Percentiles rank a stretch among this genome's conserved stretches.
Evolutionary conservation across 1,140 invertebrate genomes (phyloP).

Genomic region (Coelopa frigida): DNA sequence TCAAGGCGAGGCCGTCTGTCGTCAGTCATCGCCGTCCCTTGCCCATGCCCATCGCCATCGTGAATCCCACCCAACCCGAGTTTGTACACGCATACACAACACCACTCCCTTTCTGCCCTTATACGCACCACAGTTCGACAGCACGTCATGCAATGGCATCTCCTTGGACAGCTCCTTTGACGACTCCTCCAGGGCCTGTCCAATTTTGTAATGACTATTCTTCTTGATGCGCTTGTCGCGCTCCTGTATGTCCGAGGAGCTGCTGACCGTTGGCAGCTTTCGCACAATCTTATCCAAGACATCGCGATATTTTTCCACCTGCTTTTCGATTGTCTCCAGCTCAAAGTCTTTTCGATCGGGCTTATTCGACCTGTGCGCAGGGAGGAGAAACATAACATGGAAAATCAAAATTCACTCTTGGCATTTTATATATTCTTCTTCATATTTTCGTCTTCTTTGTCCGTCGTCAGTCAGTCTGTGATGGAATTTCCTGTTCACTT

Average conservation of each 20-base stretch:
- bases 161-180: constrained; percentile 53
- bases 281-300: constrained; percentile 63
- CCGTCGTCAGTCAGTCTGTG: neutral
- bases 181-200: constrained; percentile 51
- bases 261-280: constrained; percentile 48
- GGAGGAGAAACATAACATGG: constrained; percentile 8
- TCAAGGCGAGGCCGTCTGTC: constrained; percentile 36
- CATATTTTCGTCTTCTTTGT: neutral
- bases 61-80: neutral
- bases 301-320: constrained; percentile 76
- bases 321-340: constrained; percentile 74
- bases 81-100: neutral
- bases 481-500: neutral
- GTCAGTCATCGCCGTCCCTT: neutral
- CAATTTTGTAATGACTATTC: constrained; percentile 51
- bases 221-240: constrained; percentile 66
- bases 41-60: neutral
- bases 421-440: neutral
- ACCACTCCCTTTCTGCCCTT: neutral
- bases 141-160: constrained; percentile 49
- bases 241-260: constrained; percentile 51
- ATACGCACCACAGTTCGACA: constrained; percentile 52
- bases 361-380: constrained; percentile 51
- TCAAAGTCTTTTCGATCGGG: constrained; percentile 84
- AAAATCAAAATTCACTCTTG: constrained; percentile 6